These are phyloP conservation scores for Sebastes fasciatus DNA, from an alignment of 2,113 vertebrate species.

Conservation along the genomic window DNA sequence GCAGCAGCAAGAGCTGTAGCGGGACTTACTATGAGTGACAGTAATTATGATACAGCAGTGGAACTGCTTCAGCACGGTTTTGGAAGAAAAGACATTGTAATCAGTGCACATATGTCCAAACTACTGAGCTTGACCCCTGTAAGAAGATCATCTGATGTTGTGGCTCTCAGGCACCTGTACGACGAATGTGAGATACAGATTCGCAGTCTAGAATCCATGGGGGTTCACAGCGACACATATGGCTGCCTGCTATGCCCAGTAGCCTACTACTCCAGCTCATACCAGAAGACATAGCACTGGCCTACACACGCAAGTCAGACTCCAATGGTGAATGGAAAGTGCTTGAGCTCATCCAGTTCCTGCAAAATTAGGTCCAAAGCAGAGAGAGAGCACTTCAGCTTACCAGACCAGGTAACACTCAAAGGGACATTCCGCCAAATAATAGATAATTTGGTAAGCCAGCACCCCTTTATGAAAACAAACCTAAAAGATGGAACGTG, in stretches of 20 bases:
- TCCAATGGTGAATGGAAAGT: neutral
- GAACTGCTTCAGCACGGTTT: neutral
- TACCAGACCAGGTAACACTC: neutral
- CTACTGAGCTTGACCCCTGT: neutral
- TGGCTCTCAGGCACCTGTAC: neutral
- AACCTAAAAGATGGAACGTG: neutral
- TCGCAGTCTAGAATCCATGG: neutral
- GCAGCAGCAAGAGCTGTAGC: neutral
- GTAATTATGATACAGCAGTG: neutral
- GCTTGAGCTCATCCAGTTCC: neutral
- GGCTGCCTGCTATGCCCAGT: neutral
- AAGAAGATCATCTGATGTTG: neutral
- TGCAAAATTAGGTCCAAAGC: neutral
- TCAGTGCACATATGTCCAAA: neutral
- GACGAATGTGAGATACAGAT: neutral
- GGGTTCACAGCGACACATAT: neutral
- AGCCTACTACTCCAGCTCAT: neutral
- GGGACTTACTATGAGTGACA: neutral
- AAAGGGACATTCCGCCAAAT: neutral
- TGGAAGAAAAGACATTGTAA: neutral
- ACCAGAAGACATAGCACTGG: neutral
- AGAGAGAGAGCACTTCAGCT: conserved; percentile 6
- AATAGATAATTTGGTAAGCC: neutral
- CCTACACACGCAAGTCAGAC: neutral
- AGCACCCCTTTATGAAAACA: neutral